Base-by-base conservation (phyloP, 1,140 invertebrate species). In the Monochamus saltuarius region DNA sequence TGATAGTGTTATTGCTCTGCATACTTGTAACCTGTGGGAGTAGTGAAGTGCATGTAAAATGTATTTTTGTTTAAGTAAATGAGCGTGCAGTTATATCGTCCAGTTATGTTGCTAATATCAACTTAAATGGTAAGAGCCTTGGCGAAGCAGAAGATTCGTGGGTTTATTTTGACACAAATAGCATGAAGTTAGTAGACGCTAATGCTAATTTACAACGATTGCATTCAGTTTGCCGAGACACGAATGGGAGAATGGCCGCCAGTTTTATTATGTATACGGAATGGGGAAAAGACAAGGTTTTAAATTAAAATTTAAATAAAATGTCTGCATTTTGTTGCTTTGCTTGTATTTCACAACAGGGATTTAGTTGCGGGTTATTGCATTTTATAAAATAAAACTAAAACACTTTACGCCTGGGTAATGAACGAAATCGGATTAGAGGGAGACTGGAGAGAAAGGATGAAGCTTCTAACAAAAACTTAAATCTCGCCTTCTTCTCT, bases 181-280 rank as follows among this genome's bases (percentile, higher is more conserved):
- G 66, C 71, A 72, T 63, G 59, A 67, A 70, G 68, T 73, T 69
- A 70, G 68, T 72, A 60, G 72, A 73, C 70, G 64, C 68, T 73
- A 73, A 73, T 73, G 68, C 70, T 71, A 71, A 73, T 73, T 73
- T 73, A 73, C 69, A 71, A 61, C 68, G 64, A 70, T 70, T 72
- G 64, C 68, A 70, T 61, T 53, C 37, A 19, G 55, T 17, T 42
- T n/a, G 35, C 56, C 65, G 66, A 64, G 64, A 58, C 62, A 64
- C 61, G 61, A 65, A 71, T 65, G 65, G 10, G 17, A 46, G 56
- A 65, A 65, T 65, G 59, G 63, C 55, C 59, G 60, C 61, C 62
- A 55, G 62, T 61, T 67, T 67, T 64, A 64, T 67, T 67, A 64
- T 29, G 22, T 29, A 29, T 55, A 49, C 54, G 63, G 59, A 65